Conservation (phyloP, 2,113 vertebrate genomes). For the Hassar affinis region DNA sequence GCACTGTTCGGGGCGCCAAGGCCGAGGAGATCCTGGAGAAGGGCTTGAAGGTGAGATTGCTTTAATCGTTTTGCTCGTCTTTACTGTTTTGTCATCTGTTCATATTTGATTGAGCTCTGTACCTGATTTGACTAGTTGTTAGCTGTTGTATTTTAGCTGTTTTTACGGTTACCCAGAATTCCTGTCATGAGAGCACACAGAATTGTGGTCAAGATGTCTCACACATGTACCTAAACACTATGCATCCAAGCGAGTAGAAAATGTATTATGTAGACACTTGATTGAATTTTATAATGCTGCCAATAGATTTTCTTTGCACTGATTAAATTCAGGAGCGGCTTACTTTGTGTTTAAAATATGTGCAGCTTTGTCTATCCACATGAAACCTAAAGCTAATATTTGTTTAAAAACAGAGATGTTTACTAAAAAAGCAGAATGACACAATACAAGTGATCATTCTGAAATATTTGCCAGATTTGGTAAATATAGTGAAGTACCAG, state of each 20-base stretch:
- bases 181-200: no score
- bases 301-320: neutral
- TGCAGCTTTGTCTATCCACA: no score
- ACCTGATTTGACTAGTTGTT: neutral
- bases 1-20: conserved; percentile 95
- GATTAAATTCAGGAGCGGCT: neutral
- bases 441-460: neutral
- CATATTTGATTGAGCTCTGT: neutral
- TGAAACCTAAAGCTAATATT: no score
- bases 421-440: neutral
- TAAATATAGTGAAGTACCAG: no score
- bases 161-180: no score
- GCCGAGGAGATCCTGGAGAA: conserved; percentile 98
- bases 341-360: neutral
- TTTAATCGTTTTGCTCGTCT: neutral
- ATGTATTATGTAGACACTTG: neutral
- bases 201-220: no score
- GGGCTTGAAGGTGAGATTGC: conserved; percentile 76
- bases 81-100: neutral
- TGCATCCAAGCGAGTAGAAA: no score
- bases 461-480: neutral
- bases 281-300: neutral
- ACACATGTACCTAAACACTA: no score
- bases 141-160: no score
- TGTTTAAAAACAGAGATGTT: neutral